phyloP scores from a whole-genome alignment of 2,113 vertebrate genomes.

The Pontoporia blainvillei region DNA sequence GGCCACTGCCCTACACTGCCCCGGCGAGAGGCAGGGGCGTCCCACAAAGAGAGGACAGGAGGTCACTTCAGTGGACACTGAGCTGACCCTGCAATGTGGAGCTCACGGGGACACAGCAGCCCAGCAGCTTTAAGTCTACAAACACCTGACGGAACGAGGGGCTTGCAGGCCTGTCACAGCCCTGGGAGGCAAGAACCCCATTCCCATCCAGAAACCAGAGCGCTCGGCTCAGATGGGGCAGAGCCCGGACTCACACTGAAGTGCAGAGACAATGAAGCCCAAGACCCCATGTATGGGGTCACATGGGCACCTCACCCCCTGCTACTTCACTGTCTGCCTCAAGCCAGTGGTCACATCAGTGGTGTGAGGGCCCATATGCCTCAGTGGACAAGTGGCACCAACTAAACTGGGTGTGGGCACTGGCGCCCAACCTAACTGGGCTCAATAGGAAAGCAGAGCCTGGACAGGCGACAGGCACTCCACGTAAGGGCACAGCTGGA shows the following conservation, averaged over 20 bases:
- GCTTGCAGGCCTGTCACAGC: neutral
- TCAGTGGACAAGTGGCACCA: neutral
- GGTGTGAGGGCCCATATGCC: rapidly evolving
- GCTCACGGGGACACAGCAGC: neutral
- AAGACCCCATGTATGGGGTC: rapidly evolving
- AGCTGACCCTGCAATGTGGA: rapidly evolving
- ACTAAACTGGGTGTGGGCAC: neutral
- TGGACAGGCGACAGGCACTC: neutral
- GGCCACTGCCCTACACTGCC: neutral
- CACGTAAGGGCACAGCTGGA: neutral
- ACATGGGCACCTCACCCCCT: neutral
- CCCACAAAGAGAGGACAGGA: neutral
- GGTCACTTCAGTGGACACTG: rapidly evolving
- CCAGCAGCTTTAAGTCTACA: neutral
- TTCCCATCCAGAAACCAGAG: neutral
- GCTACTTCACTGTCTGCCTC: neutral
- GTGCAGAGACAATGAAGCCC: neutral
- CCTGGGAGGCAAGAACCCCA: neutral
- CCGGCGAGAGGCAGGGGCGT: neutral
- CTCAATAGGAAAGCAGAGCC: neutral
- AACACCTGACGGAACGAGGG: neutral
- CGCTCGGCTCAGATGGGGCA: rapidly evolving
- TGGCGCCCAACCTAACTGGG: rapidly evolving
- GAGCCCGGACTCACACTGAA: neutral
- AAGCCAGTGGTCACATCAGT: neutral